phyloP scores from a whole-genome alignment of 1,140 invertebrate species.

The Sycophila sp. region DNA sequence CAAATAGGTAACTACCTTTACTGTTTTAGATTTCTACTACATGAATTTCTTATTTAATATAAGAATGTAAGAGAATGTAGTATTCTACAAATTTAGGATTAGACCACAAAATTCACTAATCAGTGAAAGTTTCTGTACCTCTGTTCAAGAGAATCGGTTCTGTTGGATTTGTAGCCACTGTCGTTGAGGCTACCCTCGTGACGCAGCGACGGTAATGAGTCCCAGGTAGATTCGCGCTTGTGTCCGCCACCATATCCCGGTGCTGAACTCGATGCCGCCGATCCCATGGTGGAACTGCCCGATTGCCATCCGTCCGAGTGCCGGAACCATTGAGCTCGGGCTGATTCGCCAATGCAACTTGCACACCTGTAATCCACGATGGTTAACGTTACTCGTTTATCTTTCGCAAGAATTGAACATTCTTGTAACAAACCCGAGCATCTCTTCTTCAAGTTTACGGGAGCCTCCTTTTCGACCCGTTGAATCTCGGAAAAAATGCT shows the following conservation, averaged over 20 bases:
- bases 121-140: too few species aligned
- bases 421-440: too few species aligned
- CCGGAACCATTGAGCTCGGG: conserved; percentile 85
- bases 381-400: neutral
- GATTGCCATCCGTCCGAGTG: conserved; percentile 89
- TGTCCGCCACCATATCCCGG: conserved; percentile 57
- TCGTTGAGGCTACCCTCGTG: conserved; percentile 85
- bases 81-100: too few species aligned
- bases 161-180: conserved; percentile 85
- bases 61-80: too few species aligned
- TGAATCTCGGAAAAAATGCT: too few species aligned
- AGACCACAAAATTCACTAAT: too few species aligned
- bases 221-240: conserved; percentile 82
- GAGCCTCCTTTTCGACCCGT: too few species aligned
- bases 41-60: too few species aligned
- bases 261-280: conserved; percentile 64
- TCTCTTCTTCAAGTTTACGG: too few species aligned
- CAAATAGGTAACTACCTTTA: too few species aligned
- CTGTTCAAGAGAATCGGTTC: conserved; percentile 86
- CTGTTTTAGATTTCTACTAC: too few species aligned
- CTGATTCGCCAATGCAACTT: conserved; percentile 85
- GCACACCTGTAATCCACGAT: conserved; percentile 80
- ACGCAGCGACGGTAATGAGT: conserved; percentile 82
- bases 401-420: too few species aligned
- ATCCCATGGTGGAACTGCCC: conserved; percentile 76